Evolutionary conservation across 2,888 invertebrate genomes (phyloP).

Genomic region (Morpho achilles): DNA sequence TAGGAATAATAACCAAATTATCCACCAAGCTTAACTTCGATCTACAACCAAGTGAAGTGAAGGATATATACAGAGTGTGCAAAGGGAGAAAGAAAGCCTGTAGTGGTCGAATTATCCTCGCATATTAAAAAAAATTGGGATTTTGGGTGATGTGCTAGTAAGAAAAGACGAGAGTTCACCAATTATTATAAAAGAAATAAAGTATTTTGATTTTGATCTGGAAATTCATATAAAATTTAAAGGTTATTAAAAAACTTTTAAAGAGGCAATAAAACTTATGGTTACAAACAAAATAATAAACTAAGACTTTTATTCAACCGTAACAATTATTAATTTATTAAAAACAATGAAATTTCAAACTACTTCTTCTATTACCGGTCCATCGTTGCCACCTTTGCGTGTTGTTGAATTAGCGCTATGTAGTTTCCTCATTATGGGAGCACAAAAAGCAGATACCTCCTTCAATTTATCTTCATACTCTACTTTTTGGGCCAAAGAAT

Average conservation of each 20-base stretch:
- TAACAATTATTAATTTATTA: neutral
- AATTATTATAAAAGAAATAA: no score
- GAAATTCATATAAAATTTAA: no score
- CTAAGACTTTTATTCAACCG: neutral
- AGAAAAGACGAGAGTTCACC: no score
- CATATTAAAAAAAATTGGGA: no score
- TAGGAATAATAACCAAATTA: no score
- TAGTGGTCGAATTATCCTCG: no score
- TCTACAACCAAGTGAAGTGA: no score
- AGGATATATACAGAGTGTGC: no score
- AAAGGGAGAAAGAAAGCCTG: no score
- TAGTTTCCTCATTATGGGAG: conserved; percentile 81
- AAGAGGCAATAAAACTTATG: neutral
- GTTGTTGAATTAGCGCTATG: conserved; percentile 41
- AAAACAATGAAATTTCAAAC: conserved; percentile 50
- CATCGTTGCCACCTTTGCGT: conserved; percentile 35
- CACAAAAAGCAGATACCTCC: conserved; percentile 41
- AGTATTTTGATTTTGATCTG: no score
- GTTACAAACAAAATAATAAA: neutral
- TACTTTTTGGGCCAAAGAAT: conserved; percentile 82
- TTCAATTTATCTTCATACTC: conserved; percentile 81
- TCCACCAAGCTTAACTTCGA: no score
- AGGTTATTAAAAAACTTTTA: neutral
- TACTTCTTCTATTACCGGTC: conserved; percentile 79
- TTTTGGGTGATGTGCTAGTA: no score